Percentiles rank a stretch among this genome's conserved stretches.
These are phyloP conservation scores for Addax nasomaculatus DNA, from an alignment of 2,113 vertebrate species.

Conservation along the genomic window DNA sequence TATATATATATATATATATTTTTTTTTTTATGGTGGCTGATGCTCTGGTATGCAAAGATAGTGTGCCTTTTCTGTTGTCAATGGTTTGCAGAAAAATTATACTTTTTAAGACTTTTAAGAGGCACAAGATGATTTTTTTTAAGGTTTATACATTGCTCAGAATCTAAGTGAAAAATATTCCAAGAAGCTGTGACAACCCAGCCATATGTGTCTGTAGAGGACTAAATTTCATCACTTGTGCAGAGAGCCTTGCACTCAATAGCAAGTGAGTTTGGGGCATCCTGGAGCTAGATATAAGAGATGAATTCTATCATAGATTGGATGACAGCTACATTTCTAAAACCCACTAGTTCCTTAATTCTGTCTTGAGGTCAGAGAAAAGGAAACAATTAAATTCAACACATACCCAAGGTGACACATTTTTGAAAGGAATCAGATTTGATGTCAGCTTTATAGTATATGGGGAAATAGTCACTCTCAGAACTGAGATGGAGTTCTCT, in stretches of 20 bases:
- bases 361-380: neutral
- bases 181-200: constrained; percentile 33
- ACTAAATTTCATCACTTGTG: neutral
- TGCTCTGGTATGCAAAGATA: constrained; percentile 60
- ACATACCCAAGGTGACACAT: neutral
- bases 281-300: neutral
- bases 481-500: neutral
- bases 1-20: neutral
- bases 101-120: constrained; percentile 71
- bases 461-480: neutral
- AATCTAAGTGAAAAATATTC: constrained; percentile 77
- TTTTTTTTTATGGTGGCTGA: constrained; percentile 45
- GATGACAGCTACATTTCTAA: neutral
- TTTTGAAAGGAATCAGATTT: neutral
- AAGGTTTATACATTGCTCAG: constrained; percentile 60
- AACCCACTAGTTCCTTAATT: neutral
- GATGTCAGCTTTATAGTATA: neutral
- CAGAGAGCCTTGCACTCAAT: constrained; percentile 34
- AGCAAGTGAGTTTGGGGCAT: neutral
- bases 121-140: constrained; percentile 69
- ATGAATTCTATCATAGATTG: neutral
- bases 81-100: constrained; percentile 50
- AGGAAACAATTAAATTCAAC: neutral
- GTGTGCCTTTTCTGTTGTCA: constrained; percentile 52
- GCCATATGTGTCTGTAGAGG: neutral